phyloP scores from a whole-genome alignment of 1,140 invertebrate species.

The Andricus grossulariae region DNA sequence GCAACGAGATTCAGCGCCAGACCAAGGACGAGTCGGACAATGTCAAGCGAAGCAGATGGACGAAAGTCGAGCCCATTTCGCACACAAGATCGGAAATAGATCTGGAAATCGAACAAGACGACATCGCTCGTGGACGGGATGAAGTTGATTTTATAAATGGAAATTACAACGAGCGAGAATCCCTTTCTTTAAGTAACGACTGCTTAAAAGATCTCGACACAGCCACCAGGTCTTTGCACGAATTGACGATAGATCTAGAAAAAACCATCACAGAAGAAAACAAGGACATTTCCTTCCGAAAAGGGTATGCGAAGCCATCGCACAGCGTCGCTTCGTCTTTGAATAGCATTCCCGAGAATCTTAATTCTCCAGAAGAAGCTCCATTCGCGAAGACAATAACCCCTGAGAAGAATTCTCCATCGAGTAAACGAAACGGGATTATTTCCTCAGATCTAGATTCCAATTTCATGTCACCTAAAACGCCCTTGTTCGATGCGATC shows the following conservation, averaged over 20 bases:
- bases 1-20: slow-evolving; percentile 25
- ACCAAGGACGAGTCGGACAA: slow-evolving; percentile 24
- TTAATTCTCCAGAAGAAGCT: slow-evolving; percentile 42
- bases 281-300: slow-evolving; percentile 24
- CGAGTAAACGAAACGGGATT: slow-evolving; percentile 53
- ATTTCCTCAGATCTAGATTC: slow-evolving; percentile 48
- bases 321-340: slow-evolving; percentile 49
- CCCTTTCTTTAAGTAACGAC: slow-evolving; percentile 52
- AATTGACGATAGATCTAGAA: slow-evolving; percentile 57
- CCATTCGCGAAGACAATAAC: slow-evolving; percentile 37
- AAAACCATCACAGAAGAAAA: slow-evolving; percentile 30
- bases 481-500: slow-evolving; percentile 30
- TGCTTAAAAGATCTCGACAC: slow-evolving; percentile 55
- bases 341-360: slow-evolving; percentile 58
- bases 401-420: slow-evolving; percentile 41
- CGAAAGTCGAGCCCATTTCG: slow-evolving; percentile 28
- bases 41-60: slow-evolving; percentile 30
- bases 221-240: slow-evolving; percentile 55
- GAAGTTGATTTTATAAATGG: slow-evolving; percentile 51
- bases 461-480: not conserved
- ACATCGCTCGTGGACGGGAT: slow-evolving; percentile 33
- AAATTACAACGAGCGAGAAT: slow-evolving; percentile 46
- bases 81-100: slow-evolving; percentile 9
- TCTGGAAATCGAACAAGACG: not conserved
- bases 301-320: slow-evolving; percentile 42